phyloP scores from a whole-genome alignment of 2,888 invertebrate species.

The Sipunculus nudus region DNA sequence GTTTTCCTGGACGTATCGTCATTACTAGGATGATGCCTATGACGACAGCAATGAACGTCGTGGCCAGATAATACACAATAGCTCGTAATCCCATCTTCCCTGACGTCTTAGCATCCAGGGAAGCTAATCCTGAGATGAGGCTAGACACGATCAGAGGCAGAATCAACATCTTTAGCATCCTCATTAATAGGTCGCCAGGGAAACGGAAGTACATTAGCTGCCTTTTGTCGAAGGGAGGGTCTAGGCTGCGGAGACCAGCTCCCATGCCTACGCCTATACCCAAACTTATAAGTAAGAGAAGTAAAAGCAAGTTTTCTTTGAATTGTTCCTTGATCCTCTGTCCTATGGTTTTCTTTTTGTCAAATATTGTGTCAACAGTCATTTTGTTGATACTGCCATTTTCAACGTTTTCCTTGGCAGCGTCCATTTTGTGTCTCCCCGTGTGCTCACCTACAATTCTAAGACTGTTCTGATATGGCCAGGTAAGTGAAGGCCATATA shows the following conservation, averaged over 20 bases:
- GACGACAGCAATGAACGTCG: slow-evolving; percentile 90
- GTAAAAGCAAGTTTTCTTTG: slow-evolving; percentile 59
- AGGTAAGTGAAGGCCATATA: too few relatives aligned
- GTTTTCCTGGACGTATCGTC: slow-evolving; percentile 80
- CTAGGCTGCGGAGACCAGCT: slow-evolving; percentile 42
- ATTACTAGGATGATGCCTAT: slow-evolving; percentile 89
- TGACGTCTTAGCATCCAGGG: slow-evolving; percentile 88
- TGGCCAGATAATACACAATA: slow-evolving; percentile 89
- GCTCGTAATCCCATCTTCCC: slow-evolving; percentile 88
- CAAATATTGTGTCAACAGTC: too few relatives aligned
- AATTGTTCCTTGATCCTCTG: too few relatives aligned
- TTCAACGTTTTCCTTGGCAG: too few relatives aligned
- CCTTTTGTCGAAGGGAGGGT: slow-evolving; percentile 64
- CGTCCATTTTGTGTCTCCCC: too few relatives aligned
- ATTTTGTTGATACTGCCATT: too few relatives aligned
- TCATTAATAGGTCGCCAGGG: slow-evolving; percentile 91
- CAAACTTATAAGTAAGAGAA: slow-evolving; percentile 57
- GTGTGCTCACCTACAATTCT: too few relatives aligned
- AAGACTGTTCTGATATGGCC: too few relatives aligned
- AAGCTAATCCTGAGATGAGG: slow-evolving; percentile 91
- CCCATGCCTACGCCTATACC: slow-evolving; percentile 57
- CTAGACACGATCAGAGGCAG: slow-evolving; percentile 81
- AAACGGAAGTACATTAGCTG: slow-evolving; percentile 95
- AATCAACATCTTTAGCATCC: slow-evolving; percentile 95
- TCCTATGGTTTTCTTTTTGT: too few relatives aligned